These are phyloP conservation scores for Cyclura pinguis DNA, from an alignment of 2,797 vertebrate species.

Conservation along the genomic window DNA sequence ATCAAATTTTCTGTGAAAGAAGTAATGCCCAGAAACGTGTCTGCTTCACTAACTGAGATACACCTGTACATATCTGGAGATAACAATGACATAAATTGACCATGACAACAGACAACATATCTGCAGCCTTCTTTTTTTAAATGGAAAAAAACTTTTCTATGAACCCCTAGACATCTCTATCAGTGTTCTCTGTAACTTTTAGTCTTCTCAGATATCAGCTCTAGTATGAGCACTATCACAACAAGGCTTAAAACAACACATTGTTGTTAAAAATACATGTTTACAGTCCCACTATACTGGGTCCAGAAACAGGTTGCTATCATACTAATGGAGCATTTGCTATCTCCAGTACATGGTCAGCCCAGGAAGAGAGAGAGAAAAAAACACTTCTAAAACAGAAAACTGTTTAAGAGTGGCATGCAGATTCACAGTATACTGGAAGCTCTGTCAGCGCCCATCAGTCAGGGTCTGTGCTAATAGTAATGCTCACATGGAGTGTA, in stretches of 20 bases:
- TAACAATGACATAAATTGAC: neutral
- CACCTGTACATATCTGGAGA: neutral
- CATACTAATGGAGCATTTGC: neutral
- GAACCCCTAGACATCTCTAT: neutral
- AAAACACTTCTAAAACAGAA: neutral
- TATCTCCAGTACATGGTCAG: neutral
- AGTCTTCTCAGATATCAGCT: neutral
- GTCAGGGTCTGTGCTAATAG: too few species aligned
- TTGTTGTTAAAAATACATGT: too few species aligned
- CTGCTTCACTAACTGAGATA: too few species aligned
- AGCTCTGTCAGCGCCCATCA: too few species aligned
- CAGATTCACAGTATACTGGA: neutral
- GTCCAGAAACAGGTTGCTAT: neutral
- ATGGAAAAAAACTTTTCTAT: neutral
- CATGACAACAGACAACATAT: neutral
- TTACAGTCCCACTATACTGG: too few species aligned
- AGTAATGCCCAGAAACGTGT: too few species aligned
- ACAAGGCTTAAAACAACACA: neutral
- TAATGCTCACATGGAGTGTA: too few species aligned
- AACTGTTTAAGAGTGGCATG: neutral
- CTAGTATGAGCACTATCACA: neutral
- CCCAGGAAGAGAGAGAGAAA: neutral
- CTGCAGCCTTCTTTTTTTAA: too few species aligned
- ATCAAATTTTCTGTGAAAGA: too few species aligned
- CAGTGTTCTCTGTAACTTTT: neutral